Percentiles rank a stretch among this genome's conserved stretches.
These are phyloP conservation scores for Caenorhabditis sp. DNA, from an alignment of 2,888 invertebrate genomes.

Conservation along the genomic window DNA sequence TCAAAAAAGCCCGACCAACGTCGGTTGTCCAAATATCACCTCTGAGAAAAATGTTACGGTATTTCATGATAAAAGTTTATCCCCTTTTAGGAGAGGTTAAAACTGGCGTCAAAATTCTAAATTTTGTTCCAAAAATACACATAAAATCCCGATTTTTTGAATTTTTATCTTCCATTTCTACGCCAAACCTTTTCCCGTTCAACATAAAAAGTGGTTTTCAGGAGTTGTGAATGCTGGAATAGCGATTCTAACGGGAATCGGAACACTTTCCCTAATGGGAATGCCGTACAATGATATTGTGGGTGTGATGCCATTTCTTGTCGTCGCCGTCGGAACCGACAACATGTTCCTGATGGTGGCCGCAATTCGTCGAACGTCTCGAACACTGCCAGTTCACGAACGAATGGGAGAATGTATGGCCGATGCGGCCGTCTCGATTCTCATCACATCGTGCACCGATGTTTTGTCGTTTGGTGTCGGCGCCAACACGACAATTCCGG, in stretches of 20 bases:
- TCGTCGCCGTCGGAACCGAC: constrained; percentile 94
- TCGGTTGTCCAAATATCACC: too few relatives aligned
- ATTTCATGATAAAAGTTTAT: too few relatives aligned
- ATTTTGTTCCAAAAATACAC: too few relatives aligned
- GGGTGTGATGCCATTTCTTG: constrained; percentile 90
- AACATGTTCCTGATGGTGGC: constrained; percentile 95
- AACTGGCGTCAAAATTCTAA: too few relatives aligned
- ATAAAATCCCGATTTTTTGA: too few relatives aligned
- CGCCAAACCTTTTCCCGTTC: too few relatives aligned
- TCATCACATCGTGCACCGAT: constrained; percentile 78
- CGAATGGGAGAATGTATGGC: constrained; percentile 79
- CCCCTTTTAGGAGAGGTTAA: too few relatives aligned
- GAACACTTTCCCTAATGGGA: constrained; percentile 86
- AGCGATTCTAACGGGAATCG: constrained; percentile 89
- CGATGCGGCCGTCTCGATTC: constrained; percentile 92
- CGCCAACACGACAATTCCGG: constrained; percentile 89
- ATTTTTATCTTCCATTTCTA: too few relatives aligned
- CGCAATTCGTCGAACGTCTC: constrained; percentile 86
- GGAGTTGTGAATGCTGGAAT: constrained; percentile 87
- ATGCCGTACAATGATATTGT: constrained; percentile 93
- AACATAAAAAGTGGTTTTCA: too few relatives aligned
- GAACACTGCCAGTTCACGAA: constrained; percentile 74
- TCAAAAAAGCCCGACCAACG: too few relatives aligned
- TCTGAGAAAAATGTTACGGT: too few relatives aligned
- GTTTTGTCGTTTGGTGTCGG: constrained; percentile 70